Conservation (phyloP, 2,113 vertebrate species). For the Nibea coibor region DNA sequence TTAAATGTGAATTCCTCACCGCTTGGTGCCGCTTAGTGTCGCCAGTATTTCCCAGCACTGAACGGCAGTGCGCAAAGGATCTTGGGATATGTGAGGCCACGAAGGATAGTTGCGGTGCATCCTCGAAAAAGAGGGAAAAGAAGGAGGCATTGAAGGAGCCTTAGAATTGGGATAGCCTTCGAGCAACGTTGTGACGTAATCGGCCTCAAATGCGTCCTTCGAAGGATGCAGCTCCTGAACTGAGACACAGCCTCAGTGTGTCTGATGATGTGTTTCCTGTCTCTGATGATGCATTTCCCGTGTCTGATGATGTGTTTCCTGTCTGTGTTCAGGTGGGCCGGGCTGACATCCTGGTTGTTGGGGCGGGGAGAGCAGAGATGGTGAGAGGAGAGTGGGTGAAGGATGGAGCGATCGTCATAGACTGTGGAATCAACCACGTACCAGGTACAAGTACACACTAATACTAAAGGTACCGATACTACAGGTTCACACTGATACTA, state of each 20-base stretch:
- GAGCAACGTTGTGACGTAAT: too few species aligned
- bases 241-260: not conserved
- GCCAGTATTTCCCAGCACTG: too few species aligned
- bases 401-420: constrained; percentile 93
- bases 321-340: constrained; percentile 80
- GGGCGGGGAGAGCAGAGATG: constrained; percentile 92
- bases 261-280: not conserved
- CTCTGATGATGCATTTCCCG: not conserved
- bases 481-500: not conserved
- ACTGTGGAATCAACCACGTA: constrained; percentile 96
- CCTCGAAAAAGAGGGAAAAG: too few species aligned
- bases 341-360: constrained; percentile 96
- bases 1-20: too few species aligned
- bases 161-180: too few species aligned
- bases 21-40: too few species aligned
- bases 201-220: too few species aligned
- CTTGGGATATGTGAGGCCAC: too few species aligned
- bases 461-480: not conserved
- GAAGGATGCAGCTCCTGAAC: too few species aligned
- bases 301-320: not conserved
- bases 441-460: constrained; percentile 74
- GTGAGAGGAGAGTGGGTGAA: constrained; percentile 98
- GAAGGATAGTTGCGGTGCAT: too few species aligned
- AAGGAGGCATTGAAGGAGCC: too few species aligned
- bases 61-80: too few species aligned